Base-by-base conservation (phyloP, 1,140 invertebrate species). In the Neodiprion virginianus region DNA sequence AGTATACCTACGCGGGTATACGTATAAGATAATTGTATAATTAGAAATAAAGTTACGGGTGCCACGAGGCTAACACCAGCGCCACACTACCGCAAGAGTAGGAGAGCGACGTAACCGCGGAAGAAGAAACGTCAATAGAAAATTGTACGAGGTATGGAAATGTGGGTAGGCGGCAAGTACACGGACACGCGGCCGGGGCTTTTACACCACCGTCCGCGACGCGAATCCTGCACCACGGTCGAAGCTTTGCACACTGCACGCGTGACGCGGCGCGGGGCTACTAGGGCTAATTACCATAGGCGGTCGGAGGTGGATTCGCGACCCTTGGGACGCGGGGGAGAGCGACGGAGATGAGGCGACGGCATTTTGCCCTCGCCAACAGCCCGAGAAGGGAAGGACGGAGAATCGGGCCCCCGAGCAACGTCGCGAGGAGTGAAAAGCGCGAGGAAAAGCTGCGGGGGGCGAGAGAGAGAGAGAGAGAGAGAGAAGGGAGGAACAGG, bases 231-330 rank as follows among this genome's bases (percentile, higher is more conserved):
- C 50, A n/a, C 10, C 50, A 17, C 8, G 53, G 53, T 61, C 53
- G 53, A 61, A 61, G 53, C 53, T 61, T 5, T 40, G 28, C 53
- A 61, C 53, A 8, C 28, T 40, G 28, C 28, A 40, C 28, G 28
- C 28, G 28, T 40, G 28, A 40, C 53, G 53, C 53, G 53, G 11
- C n/a, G n/a, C 53, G 11, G 53, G 53, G 53, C 53, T 61, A 61
- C 53, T 61, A 61, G 53, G 53, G 53, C 53, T 61, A 61, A 61
- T 61, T 61, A 61, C 53, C 53, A 61, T 61, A 61, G 11, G 53
- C 28, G 5, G 28, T 40, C 28, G 28, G 28, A 40, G 28, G 28
- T 40, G 8, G 53, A 12, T 8, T 8, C 53, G n/a, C 53, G 53
- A 11, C 53, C 53, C 53, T 61, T 14, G 53, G 53, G 53, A 61